Percentiles rank a stretch among this genome's conserved stretches.
These are phyloP conservation scores for Anagrus nilaparvatae DNA, from an alignment of 1,140 invertebrate genomes.

Conservation along the genomic window DNA sequence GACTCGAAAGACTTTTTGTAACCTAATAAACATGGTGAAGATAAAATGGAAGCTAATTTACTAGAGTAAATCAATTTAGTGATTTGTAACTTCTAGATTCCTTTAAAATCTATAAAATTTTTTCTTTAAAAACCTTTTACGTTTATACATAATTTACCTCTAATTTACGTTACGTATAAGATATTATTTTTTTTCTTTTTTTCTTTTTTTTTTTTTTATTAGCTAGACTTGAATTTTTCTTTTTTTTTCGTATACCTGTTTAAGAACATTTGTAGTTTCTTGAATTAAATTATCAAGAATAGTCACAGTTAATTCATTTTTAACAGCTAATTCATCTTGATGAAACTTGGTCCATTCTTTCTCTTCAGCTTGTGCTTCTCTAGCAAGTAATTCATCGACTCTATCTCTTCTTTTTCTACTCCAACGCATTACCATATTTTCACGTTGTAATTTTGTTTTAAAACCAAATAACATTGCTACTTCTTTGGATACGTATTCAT, in stretches of 20 bases:
- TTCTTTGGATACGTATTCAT: constrained; percentile 45
- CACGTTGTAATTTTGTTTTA: constrained; percentile 42
- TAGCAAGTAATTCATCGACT: constrained; percentile 59
- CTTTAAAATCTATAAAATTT: too few relatives aligned
- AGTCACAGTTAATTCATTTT: constrained; percentile 53
- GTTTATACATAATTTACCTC: background rate
- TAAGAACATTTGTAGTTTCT: constrained; percentile 47
- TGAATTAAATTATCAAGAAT: constrained; percentile 52
- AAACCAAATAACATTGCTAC: constrained; percentile 47
- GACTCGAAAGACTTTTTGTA: too few relatives aligned
- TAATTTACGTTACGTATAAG: constrained; percentile 46
- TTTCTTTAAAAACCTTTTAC: too few relatives aligned
- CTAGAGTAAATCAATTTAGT: too few relatives aligned
- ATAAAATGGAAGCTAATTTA: too few relatives aligned
- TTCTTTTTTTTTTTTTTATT: too few relatives aligned
- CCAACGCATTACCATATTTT: constrained; percentile 54
- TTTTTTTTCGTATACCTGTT: constrained; percentile 33
- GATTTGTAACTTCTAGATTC: too few relatives aligned
- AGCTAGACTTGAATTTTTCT: constrained; percentile 32
- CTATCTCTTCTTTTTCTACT: constrained; percentile 59
- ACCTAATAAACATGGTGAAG: too few relatives aligned
- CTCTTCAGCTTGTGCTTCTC: constrained; percentile 60
- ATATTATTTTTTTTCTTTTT: too few relatives aligned
- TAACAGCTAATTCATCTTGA: constrained; percentile 57
- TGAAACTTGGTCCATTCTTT: constrained; percentile 62